Evolutionary conservation across 2,113 vertebrate species (phyloP), one percentile per base, ranked within the genome.

Genomic region (Suncus etruscus): DNA sequence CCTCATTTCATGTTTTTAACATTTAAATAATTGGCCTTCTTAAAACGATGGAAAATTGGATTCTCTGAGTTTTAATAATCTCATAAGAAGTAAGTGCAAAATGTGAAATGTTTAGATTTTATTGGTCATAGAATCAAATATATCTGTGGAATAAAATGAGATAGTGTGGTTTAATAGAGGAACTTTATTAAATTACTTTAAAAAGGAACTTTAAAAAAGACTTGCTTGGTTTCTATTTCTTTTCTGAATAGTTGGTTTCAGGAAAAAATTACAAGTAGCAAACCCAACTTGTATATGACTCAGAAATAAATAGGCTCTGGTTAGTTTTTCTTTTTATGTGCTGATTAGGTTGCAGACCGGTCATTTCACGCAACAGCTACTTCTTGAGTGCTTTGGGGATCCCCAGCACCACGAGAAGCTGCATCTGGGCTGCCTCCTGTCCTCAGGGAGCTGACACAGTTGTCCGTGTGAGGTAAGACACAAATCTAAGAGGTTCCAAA

Each of bases 111-210:
- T 95, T 93, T 94, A 84, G 83, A 84, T 95, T 95, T 94, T 96
- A 96, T 86, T 94, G 76, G 65, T 87, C 86, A 58, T 94, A 89
- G 83, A 80, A 93, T 84, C 65, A 86, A 91, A 91, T 94, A 93
- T 95, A 96, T 90, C 63, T 92, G 58, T 45, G 31, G 32, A 90
- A 95, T 96, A 94, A 96, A 95, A 94, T 89, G 51, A 89, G 82
- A 77, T 85, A 76, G 45, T 87, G 31, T 58, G 39, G n/a, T 74
- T 84, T 94, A 90, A 92, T 83, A 86, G 63, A 90, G 47, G 32
- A 15, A 11, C 29, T 90, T 93, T 90, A 88, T 90, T 86, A 92
- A 95, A 88, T 90, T 91, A 88, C 72, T 81, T 92, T 94, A 54
- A 54, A 54, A 54, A 54, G 51, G 51, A 54, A 15, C 39, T 39